Evolutionary conservation across 2,797 vertebrate genomes (phyloP), one percentile per base, ranked within the genome.

Genomic region (Diglossa cyanea): DNA sequence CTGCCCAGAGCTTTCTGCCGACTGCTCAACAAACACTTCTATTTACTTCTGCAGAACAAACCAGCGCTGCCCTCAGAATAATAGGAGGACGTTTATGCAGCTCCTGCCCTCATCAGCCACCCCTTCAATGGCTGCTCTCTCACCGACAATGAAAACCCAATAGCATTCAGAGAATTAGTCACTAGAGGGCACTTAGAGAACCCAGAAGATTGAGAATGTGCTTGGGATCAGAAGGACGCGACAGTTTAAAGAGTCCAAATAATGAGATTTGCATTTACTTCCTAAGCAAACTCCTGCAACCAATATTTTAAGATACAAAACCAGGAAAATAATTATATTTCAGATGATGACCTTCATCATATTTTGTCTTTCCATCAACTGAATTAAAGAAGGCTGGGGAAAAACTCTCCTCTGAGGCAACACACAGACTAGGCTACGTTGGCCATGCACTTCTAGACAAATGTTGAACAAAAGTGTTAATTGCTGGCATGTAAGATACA

Each of bases 171-270:
- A 48, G 42, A 51, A 66, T 47, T 8, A 45, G 84, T 75, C 93
- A 65, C 86, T 93, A 95, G 96, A 89, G 93, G 95, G 92, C 93
- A 85, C 94, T 68, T 76, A 37, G 2, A 47, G 77, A 95, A 73
- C 9, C 80, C 53, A 50, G 45, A 77, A 94, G 50, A 48, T 1
- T 16, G 28, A 61, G 40, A 74, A 58, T 1, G 11, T 2, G 8
- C 40, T 55, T 11, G 14, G 6, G 39, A 42, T n/a, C 44, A 20
- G 23, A 60, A 40, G n/a, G 33, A 25, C 45, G 16, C 5, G 3
- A 10, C 39, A 33, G 31, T 39, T 37, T n/a, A 4, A 39, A n/a
- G 16, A 51, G 18, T 50, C 39, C 37, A 55, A 62, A 74, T 13
- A 4, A 73, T 0, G 4, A 62, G 16, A n/a, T 88, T 54, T 76